phyloP scores from a whole-genome alignment of 2,888 invertebrate genomes.

The Onthophagus sagittarius region DNA sequence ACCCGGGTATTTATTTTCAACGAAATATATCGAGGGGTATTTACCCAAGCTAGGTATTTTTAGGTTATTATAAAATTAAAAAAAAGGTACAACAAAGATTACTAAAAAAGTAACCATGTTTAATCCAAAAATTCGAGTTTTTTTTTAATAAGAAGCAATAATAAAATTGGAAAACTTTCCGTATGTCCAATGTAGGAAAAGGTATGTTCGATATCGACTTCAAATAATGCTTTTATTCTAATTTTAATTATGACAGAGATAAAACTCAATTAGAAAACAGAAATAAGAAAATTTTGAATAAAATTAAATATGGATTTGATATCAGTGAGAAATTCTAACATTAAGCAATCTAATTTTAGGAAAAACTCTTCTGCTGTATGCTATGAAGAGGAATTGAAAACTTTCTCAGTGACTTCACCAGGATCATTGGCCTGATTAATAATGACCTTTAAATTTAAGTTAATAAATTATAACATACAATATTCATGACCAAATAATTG shows the following conservation, averaged over 20 bases:
- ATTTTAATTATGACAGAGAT: not conserved
- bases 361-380: constrained; percentile 43
- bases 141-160: too few relatives aligned
- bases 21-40: too few relatives aligned
- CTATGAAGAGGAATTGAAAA: constrained; percentile 46
- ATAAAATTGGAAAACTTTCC: too few relatives aligned
- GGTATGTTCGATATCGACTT: constrained; percentile 6
- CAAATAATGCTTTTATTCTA: not conserved
- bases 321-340: too few relatives aligned
- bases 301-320: not conserved
- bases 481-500: not conserved
- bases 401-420: constrained; percentile 28
- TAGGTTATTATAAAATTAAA: too few relatives aligned
- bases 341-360: constrained; percentile 38
- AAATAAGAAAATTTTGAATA: not conserved
- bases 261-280: not conserved
- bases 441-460: constrained; percentile 7
- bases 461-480: not conserved
- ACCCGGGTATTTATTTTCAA: too few relatives aligned
- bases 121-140: too few relatives aligned
- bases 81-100: too few relatives aligned
- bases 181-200: constrained; percentile 40
- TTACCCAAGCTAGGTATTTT: too few relatives aligned
- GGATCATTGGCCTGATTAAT: constrained; percentile 18
- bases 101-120: too few relatives aligned